Evolutionary conservation across 2,888 invertebrate species (phyloP).

Genomic region (Drosophila barbarae): DNA sequence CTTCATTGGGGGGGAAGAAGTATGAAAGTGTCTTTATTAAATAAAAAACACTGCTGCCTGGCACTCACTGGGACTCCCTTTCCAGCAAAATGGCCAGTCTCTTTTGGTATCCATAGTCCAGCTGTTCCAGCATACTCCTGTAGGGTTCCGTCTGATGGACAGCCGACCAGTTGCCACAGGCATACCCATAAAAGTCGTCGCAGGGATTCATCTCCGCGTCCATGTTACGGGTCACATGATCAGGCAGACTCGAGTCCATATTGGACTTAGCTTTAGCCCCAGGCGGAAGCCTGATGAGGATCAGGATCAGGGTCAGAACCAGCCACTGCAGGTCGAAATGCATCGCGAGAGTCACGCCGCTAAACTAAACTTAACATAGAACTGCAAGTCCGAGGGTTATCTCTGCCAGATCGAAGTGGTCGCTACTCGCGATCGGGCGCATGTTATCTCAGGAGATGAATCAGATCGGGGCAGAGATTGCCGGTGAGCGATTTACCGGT

Average conservation of each 20-base stretch:
- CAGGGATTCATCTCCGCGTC: conserved; percentile 29
- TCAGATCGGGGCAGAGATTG: not conserved
- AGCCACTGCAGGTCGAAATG: not conserved
- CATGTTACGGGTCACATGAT: conserved; percentile 25
- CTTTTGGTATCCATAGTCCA: conserved; percentile 45
- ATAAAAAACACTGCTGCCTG: rapidly evolving
- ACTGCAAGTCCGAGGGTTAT: not conserved
- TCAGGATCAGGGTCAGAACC: not conserved
- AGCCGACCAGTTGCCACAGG: conserved; percentile 50
- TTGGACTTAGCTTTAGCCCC: not conserved
- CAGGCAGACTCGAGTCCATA: conserved; percentile 2
- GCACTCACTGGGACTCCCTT: not conserved
- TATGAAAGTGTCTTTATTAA: not conserved
- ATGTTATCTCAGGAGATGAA: not conserved
- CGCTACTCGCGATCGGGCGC: not conserved
- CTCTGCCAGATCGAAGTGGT: conserved; percentile 1
- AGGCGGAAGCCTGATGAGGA: not conserved
- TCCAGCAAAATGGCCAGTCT: conserved; percentile 25
- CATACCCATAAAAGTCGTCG: conserved; percentile 49
- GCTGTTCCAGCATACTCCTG: conserved; percentile 35
- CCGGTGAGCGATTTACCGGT: no score
- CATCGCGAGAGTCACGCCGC: conserved; percentile 10
- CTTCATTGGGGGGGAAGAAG: not conserved
- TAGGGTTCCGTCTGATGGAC: conserved; percentile 21
- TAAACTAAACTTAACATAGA: not conserved